Evolutionary conservation across 2,888 invertebrate species (phyloP), one percentile per base, ranked within the genome.

Genomic region (Zygogramma bicolorata): DNA sequence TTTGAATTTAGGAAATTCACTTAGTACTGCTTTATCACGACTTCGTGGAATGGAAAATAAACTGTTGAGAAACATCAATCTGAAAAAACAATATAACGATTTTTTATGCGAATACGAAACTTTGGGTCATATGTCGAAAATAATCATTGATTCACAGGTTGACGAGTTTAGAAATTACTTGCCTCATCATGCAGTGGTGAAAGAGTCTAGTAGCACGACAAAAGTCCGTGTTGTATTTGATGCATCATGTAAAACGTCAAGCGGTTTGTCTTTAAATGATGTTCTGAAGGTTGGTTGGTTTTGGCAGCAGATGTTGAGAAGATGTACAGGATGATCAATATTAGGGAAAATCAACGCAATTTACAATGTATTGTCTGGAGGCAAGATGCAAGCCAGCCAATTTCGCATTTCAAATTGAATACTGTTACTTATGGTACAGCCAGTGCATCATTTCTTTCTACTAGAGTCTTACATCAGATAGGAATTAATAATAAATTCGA

Each of bases 61-160:
- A 73, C 72, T 72, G 15, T 13, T 18, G 31, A 22, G 31, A 61
- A 57, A 70, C 34, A 57, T 49, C n/a, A 38, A 67, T 20, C n/a
- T 59, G 38, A 40, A 46, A 6, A 20, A 53, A 18, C 27, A 62
- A 27, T 68, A 68, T 34, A 7, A n/a, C 13, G 31, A 49, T 29
- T 68, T 38, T 31, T 49, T 57, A n/a, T n/a, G 5, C 31, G 15
- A 34, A 34, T 34, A 34, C 10, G 34, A 34, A 34, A 34, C 34
- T 34, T 7, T 7, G 10, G n/a, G n/a, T n/a, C n/a, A 82, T 66
- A 82, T 81, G 81, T 34, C 53, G 5, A 31, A 60, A 57, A 15
- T 27, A 59, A 8, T 25, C 25, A 60, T 13, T n/a, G n/a, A n/a
- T 18, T 61, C 15, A 8, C 46, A 7, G 38, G 13, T 10, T 34